Evolutionary conservation across 2,113 vertebrate genomes (phyloP).

Genomic region (Conger conger): DNA sequence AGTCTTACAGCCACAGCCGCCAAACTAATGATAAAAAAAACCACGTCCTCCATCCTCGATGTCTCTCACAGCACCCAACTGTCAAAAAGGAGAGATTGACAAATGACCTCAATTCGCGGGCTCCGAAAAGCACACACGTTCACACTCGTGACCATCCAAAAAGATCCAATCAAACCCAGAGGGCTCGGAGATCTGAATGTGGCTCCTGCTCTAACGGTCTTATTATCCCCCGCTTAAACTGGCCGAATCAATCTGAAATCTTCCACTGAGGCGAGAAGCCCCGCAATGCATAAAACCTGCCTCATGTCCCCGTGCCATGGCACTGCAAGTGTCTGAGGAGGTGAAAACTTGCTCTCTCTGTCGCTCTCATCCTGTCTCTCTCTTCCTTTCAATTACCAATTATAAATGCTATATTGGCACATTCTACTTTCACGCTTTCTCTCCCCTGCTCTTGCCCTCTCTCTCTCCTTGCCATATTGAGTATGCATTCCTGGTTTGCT

Average conservation of each 20-base stretch:
- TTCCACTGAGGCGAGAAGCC: not conserved
- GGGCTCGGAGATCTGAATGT: not conserved
- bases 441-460: too few relatives aligned
- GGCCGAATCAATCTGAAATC: not conserved
- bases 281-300: not conserved
- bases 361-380: not conserved
- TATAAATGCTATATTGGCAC: not conserved
- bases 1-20: not conserved
- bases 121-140: not conserved
- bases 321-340: not conserved
- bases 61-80: not conserved
- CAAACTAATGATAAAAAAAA: not conserved
- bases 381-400: not conserved
- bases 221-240: not conserved
- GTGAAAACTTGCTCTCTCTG: not conserved
- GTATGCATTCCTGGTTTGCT: not conserved
- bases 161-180: not conserved
- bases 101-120: not conserved
- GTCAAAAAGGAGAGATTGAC: not conserved
- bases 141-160: not conserved
- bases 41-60: not conserved
- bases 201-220: not conserved
- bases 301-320: not conserved
- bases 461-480: too few relatives aligned
- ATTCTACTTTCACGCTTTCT: not conserved